phyloP scores from a whole-genome alignment of 2,888 invertebrate species.

The Hartigia nigra region DNA sequence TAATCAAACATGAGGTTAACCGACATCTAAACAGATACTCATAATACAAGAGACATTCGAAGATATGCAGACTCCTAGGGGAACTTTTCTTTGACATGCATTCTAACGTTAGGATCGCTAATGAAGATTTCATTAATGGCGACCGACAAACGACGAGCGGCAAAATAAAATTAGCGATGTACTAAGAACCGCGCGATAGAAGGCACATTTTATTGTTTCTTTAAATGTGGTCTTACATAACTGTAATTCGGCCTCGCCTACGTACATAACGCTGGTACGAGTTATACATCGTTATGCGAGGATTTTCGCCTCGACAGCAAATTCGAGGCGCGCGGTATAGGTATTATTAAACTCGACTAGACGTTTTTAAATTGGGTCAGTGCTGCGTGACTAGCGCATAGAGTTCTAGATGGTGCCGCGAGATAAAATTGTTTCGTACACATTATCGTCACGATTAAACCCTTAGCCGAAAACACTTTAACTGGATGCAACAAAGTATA shows the following conservation, averaged over 20 bases:
- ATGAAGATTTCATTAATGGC: neutral
- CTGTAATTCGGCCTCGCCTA: constrained; percentile 33
- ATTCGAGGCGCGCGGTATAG: constrained; percentile 9
- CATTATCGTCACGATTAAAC: neutral
- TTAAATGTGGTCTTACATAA: constrained; percentile 28
- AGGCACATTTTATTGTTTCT: neutral
- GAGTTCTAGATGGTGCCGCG: neutral
- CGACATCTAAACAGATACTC: neutral
- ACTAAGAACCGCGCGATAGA: neutral
- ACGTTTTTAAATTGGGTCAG: constrained; percentile 15
- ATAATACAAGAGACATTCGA: neutral
- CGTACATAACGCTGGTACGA: constrained; percentile 17
- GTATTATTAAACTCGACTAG: constrained; percentile 11
- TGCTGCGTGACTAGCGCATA: constrained; percentile 7
- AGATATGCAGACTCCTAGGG: neutral
- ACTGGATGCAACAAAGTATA: neutral
- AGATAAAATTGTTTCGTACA: neutral
- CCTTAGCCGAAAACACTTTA: neutral
- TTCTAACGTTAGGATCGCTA: neutral
- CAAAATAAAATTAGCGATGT: neutral
- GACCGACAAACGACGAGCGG: neutral
- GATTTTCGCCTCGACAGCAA: constrained; percentile 10
- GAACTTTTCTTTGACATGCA: neutral
- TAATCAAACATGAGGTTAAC: neutral
- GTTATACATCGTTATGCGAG: neutral